Base-by-base conservation (phyloP, 2,797 vertebrate species). In the Sebastes iracundus region DNA sequence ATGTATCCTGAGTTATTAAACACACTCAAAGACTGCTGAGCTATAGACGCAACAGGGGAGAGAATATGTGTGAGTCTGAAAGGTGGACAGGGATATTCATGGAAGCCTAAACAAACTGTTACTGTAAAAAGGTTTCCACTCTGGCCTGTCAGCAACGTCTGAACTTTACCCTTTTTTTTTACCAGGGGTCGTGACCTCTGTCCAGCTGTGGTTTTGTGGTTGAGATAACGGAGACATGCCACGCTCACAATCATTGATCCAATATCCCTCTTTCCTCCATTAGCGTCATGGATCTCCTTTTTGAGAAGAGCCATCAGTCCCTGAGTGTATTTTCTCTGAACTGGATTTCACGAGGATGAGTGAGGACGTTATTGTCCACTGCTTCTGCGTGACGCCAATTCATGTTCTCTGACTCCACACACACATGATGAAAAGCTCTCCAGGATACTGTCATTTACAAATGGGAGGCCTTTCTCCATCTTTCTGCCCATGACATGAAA, bases 371-470 rank as follows among this genome's bases (percentile, higher is more conserved):
- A 79, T 63, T 72, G 86, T 86, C 77, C 71, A 20, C 64, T 8
- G 42, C 52, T 49, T 33, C 72, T 61, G 53, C 53, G 18, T 79
- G 87, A 84, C 2, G 5, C 13, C 59, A 63, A 25, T 76, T 61
- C 30, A 49, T 65, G 67, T 64, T 68, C 81, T 81, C 79, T 73
- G 77, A 75, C 14, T 16, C 2, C 42, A 46, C 64, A 87, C 78
- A 28, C 61, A 70, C 66, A 75, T 75, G 84, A 91, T 91, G 84
- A 90, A 91, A 84, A 86, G 88, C 86, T 83, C 86, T 86, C 82
- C 79, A 53, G 84, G 84, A 88, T 77, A 72, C 83, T 82, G 88
- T 87, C 84, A 85, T 90, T 90, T 92, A 93, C 88, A 92, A 91
- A 93, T 88, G 78, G 78, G 69, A 84, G 78, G 74, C 75, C 70